phyloP scores from a whole-genome alignment of 64 coral and sea anemone species.

The Exaiptasia diaphana region DNA sequence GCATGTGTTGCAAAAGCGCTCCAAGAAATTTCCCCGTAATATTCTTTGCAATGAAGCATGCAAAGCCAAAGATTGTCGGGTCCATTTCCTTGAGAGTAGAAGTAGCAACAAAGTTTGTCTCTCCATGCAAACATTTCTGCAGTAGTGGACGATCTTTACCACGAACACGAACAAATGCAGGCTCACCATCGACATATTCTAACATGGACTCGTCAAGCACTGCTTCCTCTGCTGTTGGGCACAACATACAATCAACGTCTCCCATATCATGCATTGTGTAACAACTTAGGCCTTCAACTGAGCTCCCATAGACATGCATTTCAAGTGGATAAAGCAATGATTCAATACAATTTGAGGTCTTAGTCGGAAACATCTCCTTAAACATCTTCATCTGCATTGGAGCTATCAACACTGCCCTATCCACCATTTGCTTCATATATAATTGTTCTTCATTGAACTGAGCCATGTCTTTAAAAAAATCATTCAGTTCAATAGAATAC shows the following conservation, averaged over 20 bases:
- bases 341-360: no score
- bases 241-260: slow-evolving; percentile 32
- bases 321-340: no score
- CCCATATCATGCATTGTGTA: background rate
- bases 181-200: slow-evolving; percentile 13
- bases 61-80: slow-evolving; percentile 48
- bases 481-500: no score
- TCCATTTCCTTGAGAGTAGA: slow-evolving; percentile 51
- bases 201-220: slow-evolving; percentile 13
- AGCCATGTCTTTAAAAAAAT: no score
- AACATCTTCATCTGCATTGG: no score
- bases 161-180: slow-evolving; percentile 42
- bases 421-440: no score
- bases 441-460: no score
- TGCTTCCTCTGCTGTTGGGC: background rate
- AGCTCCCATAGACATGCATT: background rate
- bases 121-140: slow-evolving; percentile 50
- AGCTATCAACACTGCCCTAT: no score
- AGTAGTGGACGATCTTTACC: slow-evolving; percentile 51
- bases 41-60: no score
- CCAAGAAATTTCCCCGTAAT: no score
- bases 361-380: no score
- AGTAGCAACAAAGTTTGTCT: slow-evolving; percentile 47
- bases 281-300: slow-evolving; percentile 2
- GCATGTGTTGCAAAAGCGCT: no score